Evolutionary conservation across 2,797 vertebrate genomes (phyloP).

Genomic region (Mus spretus): DNA sequence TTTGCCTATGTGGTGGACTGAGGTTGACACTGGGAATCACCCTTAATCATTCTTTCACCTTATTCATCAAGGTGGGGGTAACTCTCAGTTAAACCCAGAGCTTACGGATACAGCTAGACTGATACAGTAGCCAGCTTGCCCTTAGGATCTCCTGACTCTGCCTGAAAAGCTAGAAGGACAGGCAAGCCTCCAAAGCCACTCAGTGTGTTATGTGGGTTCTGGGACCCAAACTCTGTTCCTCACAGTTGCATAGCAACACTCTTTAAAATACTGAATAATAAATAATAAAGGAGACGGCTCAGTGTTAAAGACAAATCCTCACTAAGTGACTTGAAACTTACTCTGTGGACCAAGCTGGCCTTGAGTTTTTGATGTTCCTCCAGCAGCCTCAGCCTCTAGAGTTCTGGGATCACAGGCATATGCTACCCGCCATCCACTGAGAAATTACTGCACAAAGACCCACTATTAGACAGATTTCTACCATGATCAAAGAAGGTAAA

Average conservation of each 20-base stretch:
- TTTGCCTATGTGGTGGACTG: not conserved
- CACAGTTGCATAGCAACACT: not conserved
- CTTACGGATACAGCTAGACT: not conserved
- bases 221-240: not conserved
- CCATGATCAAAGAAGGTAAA: conserved; percentile 19
- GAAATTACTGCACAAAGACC: conserved; percentile 64
- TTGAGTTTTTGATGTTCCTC: not conserved
- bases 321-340: not conserved
- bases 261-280: not conserved
- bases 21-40: not conserved
- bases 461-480: conserved; percentile 46
- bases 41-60: not conserved
- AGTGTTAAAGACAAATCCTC: not conserved
- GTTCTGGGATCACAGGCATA: not conserved
- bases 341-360: not conserved
- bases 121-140: not conserved
- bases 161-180: not conserved
- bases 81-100: not conserved
- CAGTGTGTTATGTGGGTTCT: not conserved
- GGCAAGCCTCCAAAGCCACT: not conserved
- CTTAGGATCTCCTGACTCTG: not conserved
- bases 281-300: not conserved
- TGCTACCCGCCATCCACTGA: not conserved
- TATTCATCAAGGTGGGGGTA: not conserved
- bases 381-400: not conserved